Evolutionary conservation across 2,113 vertebrate species (phyloP).

Genomic region (Heliornis fulica): DNA sequence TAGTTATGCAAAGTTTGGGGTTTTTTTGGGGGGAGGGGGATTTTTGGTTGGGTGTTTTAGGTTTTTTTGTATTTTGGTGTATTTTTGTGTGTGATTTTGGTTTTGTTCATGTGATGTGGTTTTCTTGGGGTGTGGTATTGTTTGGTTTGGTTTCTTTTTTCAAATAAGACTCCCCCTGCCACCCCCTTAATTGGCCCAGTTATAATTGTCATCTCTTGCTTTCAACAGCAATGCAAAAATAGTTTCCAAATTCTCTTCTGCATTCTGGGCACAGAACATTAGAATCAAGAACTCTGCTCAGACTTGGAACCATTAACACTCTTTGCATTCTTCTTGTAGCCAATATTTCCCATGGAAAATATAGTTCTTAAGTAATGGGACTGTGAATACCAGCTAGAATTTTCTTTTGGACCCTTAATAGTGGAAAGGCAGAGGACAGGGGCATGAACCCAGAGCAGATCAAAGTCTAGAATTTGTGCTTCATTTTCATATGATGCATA

Average conservation of each 20-base stretch:
- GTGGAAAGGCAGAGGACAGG: neutral
- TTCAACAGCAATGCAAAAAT: neutral
- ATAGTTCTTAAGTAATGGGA: neutral
- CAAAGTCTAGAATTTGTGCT: neutral
- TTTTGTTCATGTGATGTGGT: no score
- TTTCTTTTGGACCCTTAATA: neutral
- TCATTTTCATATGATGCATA: slow-evolving; percentile 45
- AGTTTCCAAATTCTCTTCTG: neutral
- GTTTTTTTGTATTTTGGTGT: no score
- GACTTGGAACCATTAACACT: neutral
- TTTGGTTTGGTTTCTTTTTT: neutral
- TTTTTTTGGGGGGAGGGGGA: no score
- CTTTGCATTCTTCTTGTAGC: neutral
- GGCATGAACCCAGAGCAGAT: neutral
- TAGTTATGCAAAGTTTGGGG: neutral
- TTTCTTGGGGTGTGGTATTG: neutral
- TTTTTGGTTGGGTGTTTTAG: no score
- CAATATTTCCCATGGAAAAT: neutral
- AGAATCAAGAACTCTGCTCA: neutral
- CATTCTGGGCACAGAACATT: neutral
- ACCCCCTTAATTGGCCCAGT: neutral
- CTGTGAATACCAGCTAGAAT: neutral
- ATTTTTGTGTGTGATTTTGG: no score
- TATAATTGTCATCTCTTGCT: neutral
- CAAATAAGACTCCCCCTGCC: neutral